Percentiles rank a stretch among this genome's conserved stretches.
Evolutionary conservation across 2,888 invertebrate genomes (phyloP).

Genomic region (Nymphalis polychloros): DNA sequence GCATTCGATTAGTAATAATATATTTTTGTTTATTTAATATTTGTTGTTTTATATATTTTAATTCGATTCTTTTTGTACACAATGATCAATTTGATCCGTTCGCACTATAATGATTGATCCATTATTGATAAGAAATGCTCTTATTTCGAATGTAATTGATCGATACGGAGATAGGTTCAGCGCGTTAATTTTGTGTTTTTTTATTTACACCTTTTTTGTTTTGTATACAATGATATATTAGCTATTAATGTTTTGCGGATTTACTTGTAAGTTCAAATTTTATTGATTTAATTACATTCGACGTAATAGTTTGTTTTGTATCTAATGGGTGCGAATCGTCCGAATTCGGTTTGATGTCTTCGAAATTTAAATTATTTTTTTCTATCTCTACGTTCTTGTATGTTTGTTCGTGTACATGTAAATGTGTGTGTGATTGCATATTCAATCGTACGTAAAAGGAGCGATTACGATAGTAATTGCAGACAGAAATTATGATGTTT

Average conservation of each 20-base stretch:
- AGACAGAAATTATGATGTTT: neutral
- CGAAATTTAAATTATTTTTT: too few species aligned
- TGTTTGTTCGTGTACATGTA: too few species aligned
- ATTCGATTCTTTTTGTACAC: neutral
- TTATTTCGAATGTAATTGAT: slow-evolving; percentile 78
- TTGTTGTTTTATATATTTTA: too few species aligned
- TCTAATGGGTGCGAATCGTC: too few species aligned
- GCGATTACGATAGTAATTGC: neutral
- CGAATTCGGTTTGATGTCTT: neutral
- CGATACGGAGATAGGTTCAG: slow-evolving; percentile 67
- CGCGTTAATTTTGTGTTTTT: slow-evolving; percentile 66
- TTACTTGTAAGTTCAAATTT: slow-evolving; percentile 21
- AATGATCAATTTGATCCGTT: slow-evolving; percentile 46
- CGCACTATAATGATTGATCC: slow-evolving; percentile 67
- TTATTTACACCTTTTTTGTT: slow-evolving; percentile 59
- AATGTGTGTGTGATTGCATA: too few species aligned
- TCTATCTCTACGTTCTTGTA: too few species aligned
- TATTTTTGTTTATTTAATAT: too few species aligned
- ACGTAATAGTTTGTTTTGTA: too few species aligned
- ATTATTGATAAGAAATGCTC: slow-evolving; percentile 79
- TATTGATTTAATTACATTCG: neutral
- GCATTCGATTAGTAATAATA: too few species aligned
- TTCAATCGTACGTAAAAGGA: neutral
- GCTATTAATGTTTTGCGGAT: slow-evolving; percentile 34
- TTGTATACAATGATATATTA: slow-evolving; percentile 36